A percentile compares a stretch with the other conserved stretches of the same genome.
These are phyloP conservation scores for Rhagonycha fulva DNA, from an alignment of 2,888 invertebrate species.

Conservation along the genomic window DNA sequence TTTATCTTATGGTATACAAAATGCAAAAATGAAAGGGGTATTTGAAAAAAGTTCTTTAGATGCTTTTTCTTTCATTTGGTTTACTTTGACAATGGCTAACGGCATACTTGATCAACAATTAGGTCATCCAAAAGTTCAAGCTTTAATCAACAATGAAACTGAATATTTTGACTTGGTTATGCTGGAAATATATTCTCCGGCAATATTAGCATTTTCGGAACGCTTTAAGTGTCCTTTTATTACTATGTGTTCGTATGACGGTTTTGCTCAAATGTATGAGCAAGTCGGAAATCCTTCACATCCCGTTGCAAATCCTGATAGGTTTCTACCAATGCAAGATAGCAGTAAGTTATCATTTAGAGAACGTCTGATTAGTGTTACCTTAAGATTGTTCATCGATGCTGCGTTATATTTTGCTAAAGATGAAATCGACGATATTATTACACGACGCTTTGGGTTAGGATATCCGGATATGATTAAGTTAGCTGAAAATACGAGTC, in stretches of 20 bases:
- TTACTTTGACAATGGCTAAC: background rate
- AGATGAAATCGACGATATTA: background rate
- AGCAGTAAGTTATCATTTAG: constrained; percentile 38
- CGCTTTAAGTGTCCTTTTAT: constrained; percentile 47
- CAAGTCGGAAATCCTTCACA: constrained; percentile 45
- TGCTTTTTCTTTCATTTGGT: background rate
- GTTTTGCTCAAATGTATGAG: constrained; percentile 38
- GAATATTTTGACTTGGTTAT: constrained; percentile 47
- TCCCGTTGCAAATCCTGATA: constrained; percentile 47
- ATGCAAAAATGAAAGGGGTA: too few species aligned
- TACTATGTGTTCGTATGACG: too few species aligned
- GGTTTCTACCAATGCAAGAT: constrained; percentile 38
- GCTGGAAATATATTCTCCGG: constrained; percentile 39
- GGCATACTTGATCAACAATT: constrained; percentile 6
- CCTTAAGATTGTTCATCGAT: background rate
- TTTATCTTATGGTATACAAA: constrained; percentile 40
- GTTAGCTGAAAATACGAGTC: background rate
- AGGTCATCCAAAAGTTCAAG: constrained; percentile 40
- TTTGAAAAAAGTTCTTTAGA: background rate
- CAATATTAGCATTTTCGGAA: constrained; percentile 41
- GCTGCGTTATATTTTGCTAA: background rate
- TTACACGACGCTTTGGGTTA: background rate
- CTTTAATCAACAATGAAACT: constrained; percentile 42
- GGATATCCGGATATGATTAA: too few species aligned
- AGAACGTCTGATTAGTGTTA: constrained; percentile 35